Conservation (phyloP, 2,797 vertebrate genomes). For the Fratercula arctica region DNA sequence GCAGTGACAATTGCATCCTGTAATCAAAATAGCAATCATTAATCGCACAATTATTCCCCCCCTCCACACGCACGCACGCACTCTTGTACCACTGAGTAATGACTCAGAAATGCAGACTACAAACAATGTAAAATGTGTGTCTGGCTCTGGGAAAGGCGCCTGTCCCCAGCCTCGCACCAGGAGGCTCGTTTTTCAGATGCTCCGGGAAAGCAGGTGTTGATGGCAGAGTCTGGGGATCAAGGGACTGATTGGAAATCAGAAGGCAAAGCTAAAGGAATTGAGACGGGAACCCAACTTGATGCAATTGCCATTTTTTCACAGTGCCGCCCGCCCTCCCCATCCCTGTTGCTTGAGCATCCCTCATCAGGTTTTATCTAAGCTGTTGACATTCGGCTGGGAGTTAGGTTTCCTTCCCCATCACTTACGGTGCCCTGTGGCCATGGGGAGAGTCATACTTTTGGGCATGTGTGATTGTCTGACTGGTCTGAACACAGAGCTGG, state of each 20-base stretch:
- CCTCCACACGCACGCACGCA: background rate
- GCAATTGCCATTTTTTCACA: background rate
- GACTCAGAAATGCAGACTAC: background rate
- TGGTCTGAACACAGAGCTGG: background rate
- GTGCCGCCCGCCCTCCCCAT: no score
- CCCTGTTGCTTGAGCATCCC: background rate
- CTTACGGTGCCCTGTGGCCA: accelerated
- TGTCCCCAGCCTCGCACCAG: background rate
- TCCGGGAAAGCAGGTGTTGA: background rate
- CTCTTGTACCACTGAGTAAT: background rate
- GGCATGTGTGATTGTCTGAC: background rate
- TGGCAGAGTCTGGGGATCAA: accelerated
- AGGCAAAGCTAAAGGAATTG: background rate
- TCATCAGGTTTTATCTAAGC: background rate
- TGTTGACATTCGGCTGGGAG: accelerated
- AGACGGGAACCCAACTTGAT: background rate
- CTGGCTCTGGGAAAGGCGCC: background rate
- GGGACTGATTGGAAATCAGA: background rate
- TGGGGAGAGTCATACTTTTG: background rate
- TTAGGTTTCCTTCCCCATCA: background rate
- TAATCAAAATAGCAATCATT: constrained; percentile 70
- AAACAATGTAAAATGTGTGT: background rate
- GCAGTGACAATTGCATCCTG: constrained; percentile 71
- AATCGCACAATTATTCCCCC: constrained; percentile 52
- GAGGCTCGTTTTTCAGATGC: background rate